Conservation (phyloP, 2,113 vertebrate species). For the Epinephelus fuscoguttatus region DNA sequence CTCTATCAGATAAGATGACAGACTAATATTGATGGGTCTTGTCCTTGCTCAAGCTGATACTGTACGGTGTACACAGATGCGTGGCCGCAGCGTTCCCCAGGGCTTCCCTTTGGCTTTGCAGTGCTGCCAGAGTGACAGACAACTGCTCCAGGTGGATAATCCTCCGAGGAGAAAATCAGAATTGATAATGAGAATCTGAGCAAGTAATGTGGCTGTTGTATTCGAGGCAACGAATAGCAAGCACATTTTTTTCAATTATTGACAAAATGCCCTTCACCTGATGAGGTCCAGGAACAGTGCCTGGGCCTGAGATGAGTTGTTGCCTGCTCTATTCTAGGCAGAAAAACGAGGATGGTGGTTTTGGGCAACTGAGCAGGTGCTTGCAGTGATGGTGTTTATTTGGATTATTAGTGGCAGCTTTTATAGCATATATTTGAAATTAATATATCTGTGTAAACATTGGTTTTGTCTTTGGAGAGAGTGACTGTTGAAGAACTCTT, state of each 20-base stretch:
- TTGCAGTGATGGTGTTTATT: conserved; percentile 17
- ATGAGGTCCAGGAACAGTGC: conserved; percentile 34
- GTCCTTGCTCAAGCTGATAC: conserved; percentile 76
- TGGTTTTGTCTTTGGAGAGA: background rate
- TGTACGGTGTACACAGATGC: conserved; percentile 61
- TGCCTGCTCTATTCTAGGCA: background rate
- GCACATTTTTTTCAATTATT: conserved; percentile 50
- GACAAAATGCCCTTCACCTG: conserved; percentile 48
- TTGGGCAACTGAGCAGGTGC: conserved; percentile 4
- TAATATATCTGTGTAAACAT: background rate
- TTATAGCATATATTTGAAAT: conserved; percentile 9
- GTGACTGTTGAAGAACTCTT: background rate
- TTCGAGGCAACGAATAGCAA: conserved; percentile 54
- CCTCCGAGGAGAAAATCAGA: conserved; percentile 44
- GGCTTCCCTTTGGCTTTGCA: conserved; percentile 59
- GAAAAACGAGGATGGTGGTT: conserved; percentile 4
- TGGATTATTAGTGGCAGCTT: conserved; percentile 18
- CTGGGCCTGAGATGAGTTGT: conserved; percentile 28
- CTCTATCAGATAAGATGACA: conserved; percentile 78
- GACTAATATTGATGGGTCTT: conserved; percentile 77
- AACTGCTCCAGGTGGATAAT: conserved; percentile 61
- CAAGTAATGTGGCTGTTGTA: conserved; percentile 43
- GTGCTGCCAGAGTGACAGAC: conserved; percentile 61
- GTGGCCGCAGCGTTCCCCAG: conserved; percentile 52
- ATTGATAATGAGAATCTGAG: conserved; percentile 62